phyloP scores from a whole-genome alignment of 92 coral and sea anemone species.

The Epizoanthus rinbou region DNA sequence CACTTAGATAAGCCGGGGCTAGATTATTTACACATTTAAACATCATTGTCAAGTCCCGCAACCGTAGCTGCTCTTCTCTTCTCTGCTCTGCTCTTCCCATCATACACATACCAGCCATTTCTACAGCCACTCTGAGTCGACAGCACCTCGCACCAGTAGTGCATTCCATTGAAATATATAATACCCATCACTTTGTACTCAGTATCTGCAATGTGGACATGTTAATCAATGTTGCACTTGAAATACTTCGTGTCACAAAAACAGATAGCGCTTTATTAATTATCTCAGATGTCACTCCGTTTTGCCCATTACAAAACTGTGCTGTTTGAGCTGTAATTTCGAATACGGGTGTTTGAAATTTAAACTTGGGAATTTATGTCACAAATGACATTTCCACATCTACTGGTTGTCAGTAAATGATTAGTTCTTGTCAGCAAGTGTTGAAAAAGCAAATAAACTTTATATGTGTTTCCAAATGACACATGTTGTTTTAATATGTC shows the following conservation, averaged over 20 bases:
- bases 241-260: not conserved
- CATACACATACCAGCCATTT: slow-evolving; percentile 44
- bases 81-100: no score
- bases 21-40: no score
- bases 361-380: not conserved
- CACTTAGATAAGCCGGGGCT: no score
- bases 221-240: not conserved
- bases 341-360: no score
- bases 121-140: slow-evolving; percentile 36
- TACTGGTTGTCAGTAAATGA: slow-evolving; percentile 13
- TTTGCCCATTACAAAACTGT: not conserved
- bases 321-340: not conserved
- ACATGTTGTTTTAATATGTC: slow-evolving; percentile 27
- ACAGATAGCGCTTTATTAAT: not conserved
- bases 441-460: slow-evolving; percentile 4
- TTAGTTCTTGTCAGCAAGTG: slow-evolving; percentile 34
- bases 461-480: slow-evolving; percentile 15
- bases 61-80: no score
- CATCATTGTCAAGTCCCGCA: no score
- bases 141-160: slow-evolving; percentile 39
- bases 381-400: slow-evolving; percentile 37
- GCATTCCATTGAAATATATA: slow-evolving; percentile 37
- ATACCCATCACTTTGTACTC: slow-evolving; percentile 30
- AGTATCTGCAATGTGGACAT: not conserved
- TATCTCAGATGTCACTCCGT: not conserved